Evolutionary conservation across 2,888 invertebrate species (phyloP).

Genomic region (Paralinhomoeus sp.): DNA sequence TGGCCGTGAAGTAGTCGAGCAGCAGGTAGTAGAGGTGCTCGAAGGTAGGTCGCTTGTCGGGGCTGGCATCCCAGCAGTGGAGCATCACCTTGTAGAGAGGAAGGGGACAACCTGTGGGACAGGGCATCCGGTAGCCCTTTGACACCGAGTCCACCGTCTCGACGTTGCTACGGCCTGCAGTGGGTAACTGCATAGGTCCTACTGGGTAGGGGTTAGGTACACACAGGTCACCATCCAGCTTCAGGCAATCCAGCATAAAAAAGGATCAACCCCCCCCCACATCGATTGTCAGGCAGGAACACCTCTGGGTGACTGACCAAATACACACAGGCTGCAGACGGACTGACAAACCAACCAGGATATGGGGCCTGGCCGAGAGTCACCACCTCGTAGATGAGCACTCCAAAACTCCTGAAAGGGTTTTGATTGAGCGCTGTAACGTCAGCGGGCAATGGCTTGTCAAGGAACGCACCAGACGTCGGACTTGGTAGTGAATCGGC

Average conservation of each 20-base stretch:
- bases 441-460: too few relatives aligned
- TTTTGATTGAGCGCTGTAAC: too few relatives aligned
- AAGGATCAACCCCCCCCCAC: too few relatives aligned
- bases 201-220: too few relatives aligned
- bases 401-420: too few relatives aligned
- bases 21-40: slow-evolving; percentile 75
- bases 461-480: slow-evolving; percentile 95
- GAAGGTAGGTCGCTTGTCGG: slow-evolving; percentile 87
- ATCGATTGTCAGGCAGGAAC: too few relatives aligned
- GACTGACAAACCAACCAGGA: slow-evolving; percentile 51
- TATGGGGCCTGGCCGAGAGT: slow-evolving; percentile 62
- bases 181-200: too few relatives aligned
- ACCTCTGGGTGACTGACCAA: too few relatives aligned
- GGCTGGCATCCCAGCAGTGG: slow-evolving; percentile 71
- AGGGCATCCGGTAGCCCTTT: slow-evolving; percentile 87
- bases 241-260: too few relatives aligned
- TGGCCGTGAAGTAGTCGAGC: slow-evolving; percentile 86
- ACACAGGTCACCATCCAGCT: too few relatives aligned
- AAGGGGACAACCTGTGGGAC: slow-evolving; percentile 58
- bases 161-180: too few relatives aligned
- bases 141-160: slow-evolving; percentile 81
- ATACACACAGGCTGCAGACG: too few relatives aligned
- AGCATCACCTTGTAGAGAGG: slow-evolving; percentile 78
- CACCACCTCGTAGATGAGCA: slow-evolving; percentile 30
- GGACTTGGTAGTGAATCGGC: slow-evolving; percentile 81